A percentile compares a stretch with the other conserved stretches of the same genome.
Evolutionary conservation across 2,888 invertebrate genomes (phyloP).

Genomic region (Sturmia bella): DNA sequence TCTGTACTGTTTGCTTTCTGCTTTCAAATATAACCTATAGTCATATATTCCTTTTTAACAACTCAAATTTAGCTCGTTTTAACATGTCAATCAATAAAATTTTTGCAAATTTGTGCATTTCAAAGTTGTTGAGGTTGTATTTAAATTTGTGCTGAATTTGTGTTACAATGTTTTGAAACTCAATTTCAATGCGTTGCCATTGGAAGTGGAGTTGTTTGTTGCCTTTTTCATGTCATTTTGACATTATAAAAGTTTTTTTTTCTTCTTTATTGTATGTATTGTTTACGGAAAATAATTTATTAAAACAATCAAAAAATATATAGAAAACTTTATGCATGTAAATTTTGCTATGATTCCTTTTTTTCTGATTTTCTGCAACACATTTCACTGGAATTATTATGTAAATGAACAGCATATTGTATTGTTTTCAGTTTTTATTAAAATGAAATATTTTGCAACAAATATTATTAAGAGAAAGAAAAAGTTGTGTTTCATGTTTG

Average conservation of each 20-base stretch:
- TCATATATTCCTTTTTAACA: too few relatives aligned
- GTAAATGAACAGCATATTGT: constrained; percentile 62
- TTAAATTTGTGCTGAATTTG: neutral
- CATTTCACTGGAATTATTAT: constrained; percentile 54
- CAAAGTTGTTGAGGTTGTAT: neutral
- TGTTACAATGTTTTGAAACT: constrained; percentile 6
- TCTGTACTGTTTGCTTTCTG: too few relatives aligned
- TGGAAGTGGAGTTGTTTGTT: constrained; percentile 5
- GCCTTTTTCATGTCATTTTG: constrained; percentile 34
- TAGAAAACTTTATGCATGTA: constrained; percentile 1
- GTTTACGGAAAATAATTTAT: constrained; percentile 31
- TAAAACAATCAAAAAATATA: constrained; percentile 11
- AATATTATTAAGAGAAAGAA: constrained; percentile 15
- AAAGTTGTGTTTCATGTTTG: constrained; percentile 15
- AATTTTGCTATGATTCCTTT: neutral
- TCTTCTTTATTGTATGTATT: constrained; percentile 24
- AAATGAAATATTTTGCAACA: constrained; percentile 27
- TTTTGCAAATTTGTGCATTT: neutral
- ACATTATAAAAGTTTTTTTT: constrained; percentile 35
- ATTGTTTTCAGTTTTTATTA: constrained; percentile 21
- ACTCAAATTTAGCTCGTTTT: too few relatives aligned
- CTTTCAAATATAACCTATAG: too few relatives aligned
- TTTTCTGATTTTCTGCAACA: constrained; percentile 6
- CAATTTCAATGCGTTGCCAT: constrained; percentile 23
- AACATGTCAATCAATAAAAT: constrained; percentile 5